Percentiles rank a stretch among this genome's conserved stretches.
Evolutionary conservation across 2,888 invertebrate genomes (phyloP).

Genomic region (Leptinotarsa haldemani): DNA sequence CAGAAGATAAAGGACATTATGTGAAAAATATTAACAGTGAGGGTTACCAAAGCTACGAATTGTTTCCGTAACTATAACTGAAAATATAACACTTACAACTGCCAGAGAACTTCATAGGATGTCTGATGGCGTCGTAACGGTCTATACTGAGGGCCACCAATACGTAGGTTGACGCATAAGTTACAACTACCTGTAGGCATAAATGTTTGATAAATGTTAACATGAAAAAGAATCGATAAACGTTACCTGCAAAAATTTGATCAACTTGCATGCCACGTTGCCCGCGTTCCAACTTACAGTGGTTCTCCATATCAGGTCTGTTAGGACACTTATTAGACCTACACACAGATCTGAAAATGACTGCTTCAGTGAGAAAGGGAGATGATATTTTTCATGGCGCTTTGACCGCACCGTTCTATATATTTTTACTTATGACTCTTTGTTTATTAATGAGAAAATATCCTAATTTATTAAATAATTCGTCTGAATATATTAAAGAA

Average conservation of each 20-base stretch:
- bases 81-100: slow-evolving; percentile 78
- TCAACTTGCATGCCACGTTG: slow-evolving; percentile 85
- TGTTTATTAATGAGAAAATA: no score
- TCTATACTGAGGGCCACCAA: slow-evolving; percentile 91
- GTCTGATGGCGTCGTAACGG: slow-evolving; percentile 91
- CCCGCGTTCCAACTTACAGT: slow-evolving; percentile 90
- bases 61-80: no score
- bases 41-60: no score
- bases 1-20: no score
- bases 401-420: background rate
- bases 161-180: slow-evolving; percentile 91
- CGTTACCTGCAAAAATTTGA: slow-evolving; percentile 80
- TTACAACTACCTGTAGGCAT: slow-evolving; percentile 79
- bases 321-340: slow-evolving; percentile 86
- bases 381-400: background rate
- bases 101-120: slow-evolving; percentile 93
- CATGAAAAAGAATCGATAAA: background rate
- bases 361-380: slow-evolving; percentile 10
- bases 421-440: no score
- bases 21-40: no score
- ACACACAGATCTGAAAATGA: slow-evolving; percentile 81
- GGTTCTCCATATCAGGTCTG: slow-evolving; percentile 87
- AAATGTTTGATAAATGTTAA: no score
- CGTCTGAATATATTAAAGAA: no score
- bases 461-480: no score